phyloP scores from a whole-genome alignment of 2,888 invertebrate genomes.

The Athalia cordata region DNA sequence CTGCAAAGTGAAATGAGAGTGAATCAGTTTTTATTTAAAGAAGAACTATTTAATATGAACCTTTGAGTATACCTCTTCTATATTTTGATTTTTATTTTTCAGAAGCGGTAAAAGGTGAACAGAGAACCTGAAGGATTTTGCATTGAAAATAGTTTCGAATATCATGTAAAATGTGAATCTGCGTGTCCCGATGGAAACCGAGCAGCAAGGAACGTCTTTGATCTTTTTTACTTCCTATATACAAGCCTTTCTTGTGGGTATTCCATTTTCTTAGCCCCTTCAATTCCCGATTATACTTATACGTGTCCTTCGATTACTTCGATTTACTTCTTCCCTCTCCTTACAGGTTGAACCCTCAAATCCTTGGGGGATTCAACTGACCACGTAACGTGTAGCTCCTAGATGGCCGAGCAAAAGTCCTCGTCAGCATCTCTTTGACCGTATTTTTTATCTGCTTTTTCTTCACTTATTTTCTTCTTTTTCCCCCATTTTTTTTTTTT shows the following conservation, averaged over 20 bases:
- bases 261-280: background rate
- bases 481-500: slow-evolving; percentile 6
- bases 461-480: slow-evolving; percentile 12
- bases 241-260: slow-evolving; percentile 37
- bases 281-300: background rate
- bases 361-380: slow-evolving; percentile 42
- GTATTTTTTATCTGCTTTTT: slow-evolving; percentile 7
- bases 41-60: no score
- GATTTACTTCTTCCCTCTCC: background rate
- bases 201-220: slow-evolving; percentile 11
- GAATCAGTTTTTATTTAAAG: no score
- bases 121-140: no score
- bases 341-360: slow-evolving; percentile 18
- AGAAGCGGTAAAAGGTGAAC: no score
- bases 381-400: slow-evolving; percentile 33
- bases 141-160: no score
- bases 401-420: slow-evolving; percentile 13
- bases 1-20: no score
- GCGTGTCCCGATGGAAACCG: no score
- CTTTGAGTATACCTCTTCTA: no score
- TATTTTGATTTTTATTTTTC: no score
- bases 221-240: slow-evolving; percentile 45
- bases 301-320: slow-evolving; percentile 22
- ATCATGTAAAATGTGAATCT: no score
- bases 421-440: slow-evolving; percentile 42